Percentiles rank a stretch among this genome's conserved stretches.
Evolutionary conservation across 2,888 invertebrate species (phyloP).

Genomic region (Psococerastis gibbosa): DNA sequence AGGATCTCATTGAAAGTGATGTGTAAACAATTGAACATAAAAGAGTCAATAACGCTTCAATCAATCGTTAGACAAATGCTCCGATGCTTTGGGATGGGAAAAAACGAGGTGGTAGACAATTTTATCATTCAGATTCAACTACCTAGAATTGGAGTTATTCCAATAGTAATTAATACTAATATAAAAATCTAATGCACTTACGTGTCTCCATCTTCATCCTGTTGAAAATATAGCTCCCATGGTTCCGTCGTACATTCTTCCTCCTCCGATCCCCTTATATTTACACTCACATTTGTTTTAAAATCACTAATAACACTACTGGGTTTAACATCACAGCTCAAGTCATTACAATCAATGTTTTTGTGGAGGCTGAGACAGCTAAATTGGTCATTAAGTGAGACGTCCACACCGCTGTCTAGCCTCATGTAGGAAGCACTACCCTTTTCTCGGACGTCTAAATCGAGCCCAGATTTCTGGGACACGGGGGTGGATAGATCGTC

Average conservation of each 20-base stretch:
- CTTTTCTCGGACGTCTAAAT: constrained; percentile 13
- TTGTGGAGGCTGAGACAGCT: constrained; percentile 32
- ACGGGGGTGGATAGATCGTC: constrained; percentile 16
- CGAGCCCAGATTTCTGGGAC: constrained; percentile 17
- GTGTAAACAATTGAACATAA: too few species aligned
- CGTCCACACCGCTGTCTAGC: constrained; percentile 47
- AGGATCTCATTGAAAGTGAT: too few species aligned
- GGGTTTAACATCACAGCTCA: constrained; percentile 15
- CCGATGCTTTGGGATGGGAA: too few species aligned
- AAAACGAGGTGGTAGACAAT: too few species aligned
- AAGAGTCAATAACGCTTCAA: too few species aligned
- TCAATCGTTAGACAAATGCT: too few species aligned
- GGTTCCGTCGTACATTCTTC: constrained; percentile 20
- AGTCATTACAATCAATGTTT: constrained; percentile 20
- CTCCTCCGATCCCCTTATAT: constrained; percentile 15
- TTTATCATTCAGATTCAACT: too few species aligned
- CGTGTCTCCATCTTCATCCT: constrained; percentile 77
- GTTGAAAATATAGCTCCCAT: constrained; percentile 49
- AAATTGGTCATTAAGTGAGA: constrained; percentile 39
- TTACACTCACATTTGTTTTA: constrained; percentile 15
- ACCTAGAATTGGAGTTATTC: too few species aligned
- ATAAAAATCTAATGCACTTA: constrained; percentile 48
- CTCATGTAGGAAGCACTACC: constrained; percentile 26
- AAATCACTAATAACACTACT: constrained; percentile 9
- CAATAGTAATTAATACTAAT: too few species aligned